Evolutionary conservation across 2,797 vertebrate genomes (phyloP).

Genomic region (Anniella stebbinsi): DNA sequence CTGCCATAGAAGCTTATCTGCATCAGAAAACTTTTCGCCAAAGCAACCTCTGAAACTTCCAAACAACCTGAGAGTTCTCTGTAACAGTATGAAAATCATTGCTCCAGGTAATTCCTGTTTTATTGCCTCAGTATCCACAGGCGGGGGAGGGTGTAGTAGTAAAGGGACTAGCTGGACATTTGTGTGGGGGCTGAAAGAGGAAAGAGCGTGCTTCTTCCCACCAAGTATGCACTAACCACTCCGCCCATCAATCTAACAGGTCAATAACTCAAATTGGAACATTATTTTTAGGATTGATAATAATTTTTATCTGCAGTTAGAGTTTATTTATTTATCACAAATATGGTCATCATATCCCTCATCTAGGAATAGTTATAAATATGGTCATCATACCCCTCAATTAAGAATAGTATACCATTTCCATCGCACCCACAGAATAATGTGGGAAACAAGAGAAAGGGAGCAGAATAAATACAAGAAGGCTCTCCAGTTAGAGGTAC

Average conservation of each 20-base stretch:
- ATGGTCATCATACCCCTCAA: neutral
- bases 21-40: neutral
- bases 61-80: neutral
- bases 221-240: neutral
- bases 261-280: neutral
- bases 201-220: neutral
- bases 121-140: neutral
- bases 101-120: neutral
- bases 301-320: neutral
- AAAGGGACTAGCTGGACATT: neutral
- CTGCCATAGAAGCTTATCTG: neutral
- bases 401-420: neutral
- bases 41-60: neutral
- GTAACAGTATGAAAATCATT: neutral
- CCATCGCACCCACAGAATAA: neutral
- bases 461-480: neutral
- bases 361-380: neutral
- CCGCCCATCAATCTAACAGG: neutral
- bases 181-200: neutral
- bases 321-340: neutral
- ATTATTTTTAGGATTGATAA: neutral
- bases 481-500: neutral
- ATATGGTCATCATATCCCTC: neutral
- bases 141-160: neutral
- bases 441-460: neutral